A percentile compares a stretch with the other conserved stretches of the same genome.
Conservation (phyloP, 2,797 vertebrate species). For the Haliaeetus albicilla region DNA sequence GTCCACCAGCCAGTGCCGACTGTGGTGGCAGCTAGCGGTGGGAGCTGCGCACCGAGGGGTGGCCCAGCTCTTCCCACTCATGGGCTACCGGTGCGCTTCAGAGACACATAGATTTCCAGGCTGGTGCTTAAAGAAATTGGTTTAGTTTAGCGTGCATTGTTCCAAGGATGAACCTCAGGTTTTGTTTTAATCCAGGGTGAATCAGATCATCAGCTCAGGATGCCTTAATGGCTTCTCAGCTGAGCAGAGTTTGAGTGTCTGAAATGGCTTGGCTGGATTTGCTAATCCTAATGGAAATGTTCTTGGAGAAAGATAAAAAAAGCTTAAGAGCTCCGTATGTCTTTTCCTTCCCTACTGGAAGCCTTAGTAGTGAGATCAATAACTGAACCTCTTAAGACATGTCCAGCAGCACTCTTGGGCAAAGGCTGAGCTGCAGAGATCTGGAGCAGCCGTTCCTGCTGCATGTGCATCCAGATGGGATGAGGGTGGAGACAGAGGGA, state of each 20-base stretch:
- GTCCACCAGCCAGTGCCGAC: rapidly evolving
- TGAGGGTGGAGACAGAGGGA: background rate
- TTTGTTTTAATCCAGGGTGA: slow-evolving; percentile 3
- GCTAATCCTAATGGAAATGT: background rate
- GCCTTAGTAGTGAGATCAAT: background rate
- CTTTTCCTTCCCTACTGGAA: background rate
- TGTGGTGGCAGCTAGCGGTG: background rate
- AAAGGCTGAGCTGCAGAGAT: background rate
- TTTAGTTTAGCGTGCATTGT: background rate
- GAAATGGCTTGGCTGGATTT: background rate
- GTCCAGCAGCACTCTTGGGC: background rate
- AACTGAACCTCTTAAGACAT: background rate
- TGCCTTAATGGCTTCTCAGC: background rate
- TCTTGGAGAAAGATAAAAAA: background rate
- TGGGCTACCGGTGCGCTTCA: background rate
- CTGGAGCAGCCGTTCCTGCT: background rate
- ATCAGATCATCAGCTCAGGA: background rate
- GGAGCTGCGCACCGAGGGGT: rapidly evolving
- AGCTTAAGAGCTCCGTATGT: background rate
- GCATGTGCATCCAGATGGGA: background rate
- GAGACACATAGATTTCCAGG: background rate
- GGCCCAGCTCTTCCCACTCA: background rate
- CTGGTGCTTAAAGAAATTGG: background rate
- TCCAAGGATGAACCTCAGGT: background rate
- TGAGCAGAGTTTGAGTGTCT: background rate